Base-by-base conservation (phyloP, 2,797 vertebrate genomes). In the Chelonia mydas region DNA sequence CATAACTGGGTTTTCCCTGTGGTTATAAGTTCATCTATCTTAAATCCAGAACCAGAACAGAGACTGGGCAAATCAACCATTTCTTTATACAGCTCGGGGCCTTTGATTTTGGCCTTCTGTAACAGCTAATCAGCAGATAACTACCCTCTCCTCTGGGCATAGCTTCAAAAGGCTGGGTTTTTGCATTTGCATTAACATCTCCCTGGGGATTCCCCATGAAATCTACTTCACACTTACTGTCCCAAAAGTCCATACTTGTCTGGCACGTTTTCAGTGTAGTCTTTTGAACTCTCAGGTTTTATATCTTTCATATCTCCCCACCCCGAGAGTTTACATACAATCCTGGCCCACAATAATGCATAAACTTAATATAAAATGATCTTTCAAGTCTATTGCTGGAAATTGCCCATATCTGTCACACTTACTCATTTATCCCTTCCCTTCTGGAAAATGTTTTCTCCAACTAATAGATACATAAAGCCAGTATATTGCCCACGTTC, bases 401-500 rank as follows among this genome's bases (percentile, higher is more conserved):
- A 17, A n/a, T n/a, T 16, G 31, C 33, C 33, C 15, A 19, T 65
- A 33, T n/a, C 33, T 65, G 61, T 33, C 15, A 65, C 61, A n/a
- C 6, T 57, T 57, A 57, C 23, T 78, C 2, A 5, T 2, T 92
- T 0, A 3, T 59, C 1, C 78, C 80, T 72, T 72, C 54, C 49
- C 28, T 37, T 94, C 37, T 45, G 1, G 57, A 53, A 25, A 81
- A 6, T 61, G 8, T 77, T 82, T 87, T 83, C 90, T 54, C 53
- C 23, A 80, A 0, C 19, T 84, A 4, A 76, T 47, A 84, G 49
- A 0, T 10, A 25, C 3, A 2, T 50, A 28, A 87, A 83, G 76
- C 45, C 49, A 79, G 23, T 4, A 23, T 57, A 4, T 87, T 91
- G 0, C 5, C 90, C 25, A 45, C 13, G 41, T 76, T 76, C 61